These are phyloP conservation scores for Corythoichthys haematopterus DNA, from an alignment of 2,113 vertebrate genomes.

Conservation along the genomic window DNA sequence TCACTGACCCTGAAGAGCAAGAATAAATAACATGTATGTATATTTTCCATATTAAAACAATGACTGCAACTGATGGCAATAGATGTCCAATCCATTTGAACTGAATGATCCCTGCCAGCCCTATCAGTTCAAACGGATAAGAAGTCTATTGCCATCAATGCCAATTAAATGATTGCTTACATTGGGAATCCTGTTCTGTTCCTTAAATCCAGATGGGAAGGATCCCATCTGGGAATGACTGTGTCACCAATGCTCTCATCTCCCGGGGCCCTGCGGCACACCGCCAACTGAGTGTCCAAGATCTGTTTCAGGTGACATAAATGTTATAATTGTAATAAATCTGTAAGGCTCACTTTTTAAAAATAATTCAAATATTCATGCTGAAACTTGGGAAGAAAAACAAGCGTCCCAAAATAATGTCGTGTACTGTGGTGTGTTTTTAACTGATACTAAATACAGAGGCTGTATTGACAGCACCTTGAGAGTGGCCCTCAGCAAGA, in stretches of 20 bases:
- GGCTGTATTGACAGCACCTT: constrained; percentile 67
- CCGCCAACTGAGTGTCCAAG: constrained; percentile 65
- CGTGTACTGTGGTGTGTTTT: not conserved
- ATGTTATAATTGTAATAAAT: not conserved
- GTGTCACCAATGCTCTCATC: constrained; percentile 14
- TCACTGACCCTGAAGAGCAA: constrained; percentile 39
- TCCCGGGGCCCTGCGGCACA: constrained; percentile 36
- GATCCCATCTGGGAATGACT: constrained; percentile 60
- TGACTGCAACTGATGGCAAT: too few species aligned
- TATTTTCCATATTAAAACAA: not conserved
- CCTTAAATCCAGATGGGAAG: constrained; percentile 63
- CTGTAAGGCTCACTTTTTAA: not conserved
- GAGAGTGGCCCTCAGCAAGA: constrained; percentile 79
- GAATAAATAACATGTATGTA: not conserved
- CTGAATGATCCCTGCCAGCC: too few species aligned
- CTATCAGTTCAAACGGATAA: too few species aligned
- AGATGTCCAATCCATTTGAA: too few species aligned
- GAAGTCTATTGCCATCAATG: too few species aligned
- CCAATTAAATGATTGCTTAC: constrained; percentile 46
- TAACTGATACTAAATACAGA: not conserved
- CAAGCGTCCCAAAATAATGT: not conserved
- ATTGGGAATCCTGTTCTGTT: constrained; percentile 49
- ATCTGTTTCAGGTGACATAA: constrained; percentile 41
- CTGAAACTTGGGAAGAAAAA: not conserved
- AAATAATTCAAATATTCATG: not conserved